Percentiles rank a stretch among this genome's conserved stretches.
Evolutionary conservation across 2,797 vertebrate species (phyloP).

Genomic region (Rhodeus uyekii): DNA sequence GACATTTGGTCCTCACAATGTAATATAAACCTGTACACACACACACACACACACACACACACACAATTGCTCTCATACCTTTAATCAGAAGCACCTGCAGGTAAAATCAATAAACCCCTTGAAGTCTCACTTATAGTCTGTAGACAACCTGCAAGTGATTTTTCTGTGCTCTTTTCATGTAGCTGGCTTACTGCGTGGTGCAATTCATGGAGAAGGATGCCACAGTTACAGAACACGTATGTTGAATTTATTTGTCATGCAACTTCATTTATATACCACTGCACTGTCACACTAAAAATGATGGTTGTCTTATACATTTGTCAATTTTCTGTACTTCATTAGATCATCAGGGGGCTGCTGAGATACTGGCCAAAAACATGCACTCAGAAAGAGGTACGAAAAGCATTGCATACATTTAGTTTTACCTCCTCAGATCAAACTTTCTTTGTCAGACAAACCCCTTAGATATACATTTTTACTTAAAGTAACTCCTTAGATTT

Average conservation of each 20-base stretch:
- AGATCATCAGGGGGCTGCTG: constrained; percentile 92
- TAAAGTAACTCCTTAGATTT: neutral
- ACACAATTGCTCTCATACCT: neutral
- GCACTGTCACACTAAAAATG: neutral
- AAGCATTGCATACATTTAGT: neutral
- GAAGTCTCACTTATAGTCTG: neutral
- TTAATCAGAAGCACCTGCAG: constrained; percentile 18
- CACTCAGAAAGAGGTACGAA: constrained; percentile 91
- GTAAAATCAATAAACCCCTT: constrained; percentile 21
- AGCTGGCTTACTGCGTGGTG: constrained; percentile 94
- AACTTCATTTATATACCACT: neutral
- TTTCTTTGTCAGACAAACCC: neutral
- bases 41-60: neutral
- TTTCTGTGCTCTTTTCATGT: constrained; percentile 47
- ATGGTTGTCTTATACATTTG: constrained; percentile 38
- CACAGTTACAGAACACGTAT: constrained; percentile 91
- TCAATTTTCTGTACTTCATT: constrained; percentile 56
- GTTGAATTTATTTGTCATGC: constrained; percentile 47
- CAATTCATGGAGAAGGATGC: constrained; percentile 95
- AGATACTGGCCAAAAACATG: constrained; percentile 97
- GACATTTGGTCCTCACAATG: no score
- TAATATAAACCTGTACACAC: no score
- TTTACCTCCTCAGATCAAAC: neutral
- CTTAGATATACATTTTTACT: neutral
- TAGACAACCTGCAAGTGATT: constrained; percentile 1